Evolutionary conservation across 2,113 vertebrate species (phyloP), one percentile per base, ranked within the genome.

Genomic region (Thunnus thynnus): DNA sequence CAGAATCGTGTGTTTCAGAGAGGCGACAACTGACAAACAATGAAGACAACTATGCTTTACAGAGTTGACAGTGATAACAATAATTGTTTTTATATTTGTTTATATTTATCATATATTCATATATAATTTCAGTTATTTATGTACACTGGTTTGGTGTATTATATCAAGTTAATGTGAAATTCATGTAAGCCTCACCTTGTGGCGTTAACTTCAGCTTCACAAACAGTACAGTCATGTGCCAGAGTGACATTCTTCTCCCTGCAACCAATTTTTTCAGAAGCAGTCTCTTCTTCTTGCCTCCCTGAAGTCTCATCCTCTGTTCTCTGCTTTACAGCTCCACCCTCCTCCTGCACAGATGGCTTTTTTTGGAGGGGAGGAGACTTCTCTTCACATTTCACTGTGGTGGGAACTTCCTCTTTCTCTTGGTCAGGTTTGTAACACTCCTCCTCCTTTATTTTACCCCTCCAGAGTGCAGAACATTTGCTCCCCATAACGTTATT

Each of bases 401-500:
- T 25, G 14, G 68, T 57, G 8, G 77, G 64, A 57, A 30, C 22
- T 22, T 22, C 22, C 3, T 67, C 18, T 20, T 46, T 20, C 14
- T 57, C 5, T 52, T 50, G n/a, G 9, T 56, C 32, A 17, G 5
- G 1, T 74, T 58, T 30, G 10, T 50, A 4, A 18, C 0, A 2
- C 4, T 76, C 47, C 17, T 46, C 5, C 25, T 48, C n/a, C 0
- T 22, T 48, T 18, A 0, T 36, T 44, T 62, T 50, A 13, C 4
- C 18, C 16, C 9, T 27, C 11, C 5, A 32, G 7, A n/a, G 14
- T 22, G 55, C 27, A 25, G 73, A 84, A 22, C 52, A 66, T 11
- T 13, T 9, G 48, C 11, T 67, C 16, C 60, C 82, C 78, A 84
- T 77, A 27, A 3, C 17, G 55, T 56, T 41, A 27, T 66, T 51